Conservation (phyloP, 2,113 vertebrate species). For the Pteronura brasiliensis region DNA sequence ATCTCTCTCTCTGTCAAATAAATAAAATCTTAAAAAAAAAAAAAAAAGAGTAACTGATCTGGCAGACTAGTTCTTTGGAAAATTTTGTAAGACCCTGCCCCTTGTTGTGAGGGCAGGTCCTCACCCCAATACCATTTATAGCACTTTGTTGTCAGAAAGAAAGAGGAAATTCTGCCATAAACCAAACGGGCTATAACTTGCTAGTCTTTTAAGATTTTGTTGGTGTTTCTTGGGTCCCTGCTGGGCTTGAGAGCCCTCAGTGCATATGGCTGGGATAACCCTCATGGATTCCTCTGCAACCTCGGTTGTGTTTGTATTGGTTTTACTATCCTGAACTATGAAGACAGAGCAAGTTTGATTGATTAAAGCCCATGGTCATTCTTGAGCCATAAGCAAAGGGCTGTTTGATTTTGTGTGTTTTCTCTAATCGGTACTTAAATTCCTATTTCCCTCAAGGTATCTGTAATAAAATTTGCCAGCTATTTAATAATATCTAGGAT, state of each 20-base stretch:
- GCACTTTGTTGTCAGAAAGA: not conserved
- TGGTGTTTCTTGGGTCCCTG: not conserved
- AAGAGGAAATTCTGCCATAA: not conserved
- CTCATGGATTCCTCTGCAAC: not conserved
- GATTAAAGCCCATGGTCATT: not conserved
- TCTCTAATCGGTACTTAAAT: not conserved
- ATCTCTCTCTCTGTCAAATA: too few relatives aligned
- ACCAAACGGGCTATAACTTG: not conserved
- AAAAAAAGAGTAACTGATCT: not conserved
- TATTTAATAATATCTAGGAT: not conserved
- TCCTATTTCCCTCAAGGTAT: conserved; percentile 24
- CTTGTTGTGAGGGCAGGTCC: not conserved
- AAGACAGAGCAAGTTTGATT: not conserved
- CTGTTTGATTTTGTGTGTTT: not conserved
- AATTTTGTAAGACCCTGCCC: not conserved
- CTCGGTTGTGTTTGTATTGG: not conserved
- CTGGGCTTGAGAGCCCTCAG: not conserved
- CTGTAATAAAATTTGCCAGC: conserved; percentile 10
- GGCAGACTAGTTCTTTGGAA: not conserved
- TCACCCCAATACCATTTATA: not conserved
- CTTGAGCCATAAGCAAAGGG: not conserved
- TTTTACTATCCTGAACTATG: not conserved
- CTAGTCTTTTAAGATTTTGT: not conserved
- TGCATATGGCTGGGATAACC: not conserved
- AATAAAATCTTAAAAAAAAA: too few relatives aligned